Evolutionary conservation across 2,888 invertebrate genomes (phyloP), one percentile per base, ranked within the genome.

Genomic region (Crossocerus cetratus): DNA sequence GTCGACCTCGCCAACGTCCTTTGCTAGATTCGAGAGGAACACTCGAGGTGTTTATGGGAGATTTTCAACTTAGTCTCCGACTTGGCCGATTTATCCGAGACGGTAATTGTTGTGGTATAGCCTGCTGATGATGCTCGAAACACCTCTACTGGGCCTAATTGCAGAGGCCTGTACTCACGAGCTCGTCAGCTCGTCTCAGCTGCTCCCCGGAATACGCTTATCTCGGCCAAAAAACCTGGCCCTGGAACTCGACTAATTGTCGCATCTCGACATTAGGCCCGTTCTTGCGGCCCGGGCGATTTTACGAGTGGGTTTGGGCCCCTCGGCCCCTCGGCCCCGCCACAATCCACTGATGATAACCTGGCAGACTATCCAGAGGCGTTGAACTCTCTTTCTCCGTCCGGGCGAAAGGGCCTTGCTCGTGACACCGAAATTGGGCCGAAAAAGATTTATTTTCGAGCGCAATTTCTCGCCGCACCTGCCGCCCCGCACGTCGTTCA

Each of bases 191-290:
- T 49, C 13, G 66, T 70, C 16, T 72, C 74, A 76, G 65, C 66
- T 81, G 73, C 66, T 66, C 62, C 64, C 65, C 49, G 72, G 76
- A 81, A 58, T 66, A n/a, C 55, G 66, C 32, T 64, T 58, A 23
- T 13, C 64, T 16, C 45, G 18, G 5, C 44, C 20, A 56, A 65
- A 61, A 67, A 71, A 53, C 8, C 53, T 11, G 20, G 4, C 16
- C 44, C 42, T 55, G 60, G 54, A 70, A 70, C 61, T 70, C 49
- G 69, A 22, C 65, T 79, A 79, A 81, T 82, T 75, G 70, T 79
- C 57, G 44, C 45, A 32, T 32, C 18, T 49, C 53, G 55, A 60
- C 62, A 69, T 80, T 65, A 65, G 58, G 21, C 53, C 21, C 21
- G n/a, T 45, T 53, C 54, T 42, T 23, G n/a, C 32, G n/a, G 20